Evolutionary conservation across 2,888 invertebrate species (phyloP).

Genomic region (Xestoiulus laeticollis): DNA sequence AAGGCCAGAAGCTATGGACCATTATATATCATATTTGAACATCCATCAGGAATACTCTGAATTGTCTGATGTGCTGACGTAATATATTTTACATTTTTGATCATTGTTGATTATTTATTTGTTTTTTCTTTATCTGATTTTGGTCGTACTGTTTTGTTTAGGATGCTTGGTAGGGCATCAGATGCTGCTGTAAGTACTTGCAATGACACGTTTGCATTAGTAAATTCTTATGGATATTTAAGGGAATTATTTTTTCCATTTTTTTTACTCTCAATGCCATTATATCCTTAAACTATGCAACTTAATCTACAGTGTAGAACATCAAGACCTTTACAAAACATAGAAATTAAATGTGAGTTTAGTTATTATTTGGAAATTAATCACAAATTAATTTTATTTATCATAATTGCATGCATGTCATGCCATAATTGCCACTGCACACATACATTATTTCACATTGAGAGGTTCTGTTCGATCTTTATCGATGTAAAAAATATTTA

Average conservation of each 20-base stretch:
- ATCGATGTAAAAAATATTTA: too few species aligned
- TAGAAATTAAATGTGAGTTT: too few species aligned
- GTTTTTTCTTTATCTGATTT: background rate
- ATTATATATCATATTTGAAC: slow-evolving; percentile 57
- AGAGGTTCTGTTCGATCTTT: too few species aligned
- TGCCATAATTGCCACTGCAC: too few species aligned
- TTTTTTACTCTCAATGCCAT: background rate
- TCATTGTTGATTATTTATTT: background rate
- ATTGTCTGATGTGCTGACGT: slow-evolving; percentile 54
- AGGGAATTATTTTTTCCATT: background rate
- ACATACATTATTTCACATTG: too few species aligned
- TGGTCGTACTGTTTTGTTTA: slow-evolving; percentile 4
- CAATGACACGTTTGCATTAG: background rate
- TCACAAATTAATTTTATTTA: too few species aligned
- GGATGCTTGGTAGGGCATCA: slow-evolving; percentile 52
- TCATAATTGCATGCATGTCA: too few species aligned
- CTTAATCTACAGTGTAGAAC: too few species aligned
- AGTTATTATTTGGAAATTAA: too few species aligned
- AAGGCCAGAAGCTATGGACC: slow-evolving; percentile 57
- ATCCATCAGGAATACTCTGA: slow-evolving; percentile 56
- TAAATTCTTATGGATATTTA: too few species aligned
- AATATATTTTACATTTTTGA: background rate
- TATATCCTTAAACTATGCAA: too few species aligned
- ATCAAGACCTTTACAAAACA: too few species aligned
- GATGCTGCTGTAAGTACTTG: slow-evolving; percentile 53